Conservation (phyloP, 2,888 invertebrate species). For the Cryptophagus acutangulus region DNA sequence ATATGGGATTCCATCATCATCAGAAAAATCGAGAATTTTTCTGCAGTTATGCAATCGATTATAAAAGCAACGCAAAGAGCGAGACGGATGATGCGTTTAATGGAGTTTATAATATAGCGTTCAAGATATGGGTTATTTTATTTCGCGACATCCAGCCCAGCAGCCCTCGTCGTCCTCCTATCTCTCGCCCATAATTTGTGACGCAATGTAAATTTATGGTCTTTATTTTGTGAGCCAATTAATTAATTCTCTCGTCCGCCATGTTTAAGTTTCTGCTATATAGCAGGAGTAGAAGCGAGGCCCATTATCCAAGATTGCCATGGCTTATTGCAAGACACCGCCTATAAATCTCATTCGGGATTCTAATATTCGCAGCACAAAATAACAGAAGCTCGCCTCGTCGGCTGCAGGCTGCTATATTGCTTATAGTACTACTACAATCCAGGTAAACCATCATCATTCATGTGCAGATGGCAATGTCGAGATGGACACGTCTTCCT, state of each 20-base stretch:
- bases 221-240: slow-evolving; percentile 52
- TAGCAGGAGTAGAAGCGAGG: slow-evolving; percentile 37
- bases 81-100: too few relatives aligned
- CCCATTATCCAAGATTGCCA: slow-evolving; percentile 50
- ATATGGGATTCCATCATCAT: slow-evolving; percentile 31
- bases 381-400: slow-evolving; percentile 22
- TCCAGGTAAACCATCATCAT: too few relatives aligned
- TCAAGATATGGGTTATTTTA: slow-evolving; percentile 51
- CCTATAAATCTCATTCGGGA: slow-evolving; percentile 47
- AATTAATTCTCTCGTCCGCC: slow-evolving; percentile 50
- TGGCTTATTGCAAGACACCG: slow-evolving; percentile 47
- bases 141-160: slow-evolving; percentile 50
- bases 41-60: too few relatives aligned
- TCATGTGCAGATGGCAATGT: slow-evolving; percentile 16
- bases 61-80: too few relatives aligned
- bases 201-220: slow-evolving; percentile 50
- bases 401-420: slow-evolving; percentile 6
- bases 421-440: slow-evolving; percentile 16
- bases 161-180: too few relatives aligned
- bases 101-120: too few relatives aligned
- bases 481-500: slow-evolving; percentile 23
- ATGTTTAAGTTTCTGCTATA: slow-evolving; percentile 35
- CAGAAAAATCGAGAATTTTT: too few relatives aligned
- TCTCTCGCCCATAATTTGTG: slow-evolving; percentile 50
- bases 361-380: slow-evolving; percentile 42